Base-by-base conservation (phyloP, 23 tunicate species). In the Trididemnum clinides region DNA sequence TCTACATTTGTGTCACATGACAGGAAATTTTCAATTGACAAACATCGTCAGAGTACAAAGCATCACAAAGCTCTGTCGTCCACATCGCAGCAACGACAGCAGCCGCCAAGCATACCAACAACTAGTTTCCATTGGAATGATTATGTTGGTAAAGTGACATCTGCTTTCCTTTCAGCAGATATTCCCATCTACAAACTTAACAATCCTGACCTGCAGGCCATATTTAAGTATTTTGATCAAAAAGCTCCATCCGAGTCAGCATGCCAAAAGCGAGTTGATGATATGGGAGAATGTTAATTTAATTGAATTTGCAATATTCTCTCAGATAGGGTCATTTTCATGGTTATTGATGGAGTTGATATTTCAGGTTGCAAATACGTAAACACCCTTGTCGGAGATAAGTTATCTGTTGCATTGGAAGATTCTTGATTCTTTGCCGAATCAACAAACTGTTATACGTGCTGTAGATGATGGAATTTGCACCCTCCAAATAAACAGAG, bases 1-100 rank as follows among this genome's bases (percentile, higher is more conserved):
- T 78, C 66, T 78, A 78, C 83, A 78, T 51, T 51, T 78, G 83
- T 78, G 83, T 78, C 66, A 66, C 83, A 78, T 78, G 83, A 78
- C 83, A 78, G 66, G 57, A 74, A 74, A 74, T 74, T 22, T 74
- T 74, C 57, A 22, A 57, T 38, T 36, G 80, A 74, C 80, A 74
- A 74, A 74, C 57, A 74, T 37, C 80, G 80, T 37, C 57, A 74
- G 80, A 74, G 80, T 37, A 35, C 57, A 74, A 74, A 74, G 80
- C 80, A 74, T 38, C 57, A 39, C 57, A 74, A 74, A 23, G 57
- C 57, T 23, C 27, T 74, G 80, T 37, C 57, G 57, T 74, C 80
- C 36, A 74, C 80, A 74, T 74, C 80, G 33, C 57, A 74, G 80
- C 80, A 74, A 74, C 57, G 57, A 37, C 80, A 74, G 80, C 80